A percentile compares a stretch with the other conserved stretches of the same genome.
These are phyloP conservation scores for Drosophila nigrodunni DNA, from an alignment of 1,140 invertebrate species.

Conservation along the genomic window DNA sequence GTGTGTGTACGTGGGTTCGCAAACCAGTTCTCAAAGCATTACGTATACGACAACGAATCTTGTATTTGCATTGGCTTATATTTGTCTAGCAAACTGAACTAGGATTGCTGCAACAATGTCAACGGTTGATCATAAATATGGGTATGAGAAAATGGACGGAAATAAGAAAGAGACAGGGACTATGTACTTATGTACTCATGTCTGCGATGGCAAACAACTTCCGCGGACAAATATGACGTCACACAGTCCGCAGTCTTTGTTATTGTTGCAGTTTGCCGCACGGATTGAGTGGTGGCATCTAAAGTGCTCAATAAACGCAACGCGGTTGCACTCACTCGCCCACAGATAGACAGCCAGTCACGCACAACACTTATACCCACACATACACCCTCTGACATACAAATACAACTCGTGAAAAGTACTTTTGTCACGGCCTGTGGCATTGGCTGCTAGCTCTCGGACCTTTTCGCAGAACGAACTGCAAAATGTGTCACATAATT, in stretches of 20 bases:
- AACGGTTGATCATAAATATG: not conserved
- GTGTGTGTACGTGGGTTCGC: conserved; percentile 31
- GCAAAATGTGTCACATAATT: conserved; percentile 30
- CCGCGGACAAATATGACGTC: conserved; percentile 64
- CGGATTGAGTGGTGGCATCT: conserved; percentile 63
- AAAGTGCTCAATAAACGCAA: conserved; percentile 74
- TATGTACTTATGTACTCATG: conserved; percentile 26
- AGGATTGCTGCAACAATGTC: conserved; percentile 52
- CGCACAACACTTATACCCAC: conserved; percentile 14
- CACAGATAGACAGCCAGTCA: conserved; percentile 26
- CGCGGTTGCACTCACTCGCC: conserved; percentile 48
- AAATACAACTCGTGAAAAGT: conserved; percentile 40
- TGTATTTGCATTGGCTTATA: conserved; percentile 72
- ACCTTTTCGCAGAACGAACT: not conserved
- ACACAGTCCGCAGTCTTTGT: conserved; percentile 38
- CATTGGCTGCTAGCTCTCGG: conserved; percentile 14
- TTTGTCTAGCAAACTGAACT: conserved; percentile 59
- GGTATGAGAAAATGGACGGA: not conserved
- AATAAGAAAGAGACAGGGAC: not conserved
- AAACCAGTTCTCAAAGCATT: conserved; percentile 38
- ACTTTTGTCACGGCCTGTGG: conserved; percentile 48
- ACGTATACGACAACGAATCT: conserved; percentile 63
- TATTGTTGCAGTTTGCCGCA: conserved; percentile 48
- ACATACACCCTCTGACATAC: not conserved
- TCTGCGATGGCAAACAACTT: conserved; percentile 56